phyloP scores from a whole-genome alignment of 2,797 vertebrate genomes.

The Paratrypauchen microcephalus region DNA sequence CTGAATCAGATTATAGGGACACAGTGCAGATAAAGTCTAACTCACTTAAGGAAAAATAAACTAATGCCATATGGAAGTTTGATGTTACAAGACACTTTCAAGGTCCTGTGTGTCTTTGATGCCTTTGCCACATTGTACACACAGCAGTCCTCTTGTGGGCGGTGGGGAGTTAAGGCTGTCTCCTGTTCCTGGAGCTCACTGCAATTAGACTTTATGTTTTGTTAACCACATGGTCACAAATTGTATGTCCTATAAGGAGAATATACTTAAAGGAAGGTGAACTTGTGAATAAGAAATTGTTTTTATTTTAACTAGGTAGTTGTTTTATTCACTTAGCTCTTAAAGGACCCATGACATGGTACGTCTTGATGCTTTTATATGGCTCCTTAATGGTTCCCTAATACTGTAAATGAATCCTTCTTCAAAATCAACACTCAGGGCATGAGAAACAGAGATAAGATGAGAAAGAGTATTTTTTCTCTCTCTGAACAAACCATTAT shows the following conservation, averaged over 20 bases:
- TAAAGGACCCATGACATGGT: too few species aligned
- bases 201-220: slow-evolving; percentile 26
- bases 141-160: slow-evolving; percentile 26
- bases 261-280: not conserved
- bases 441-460: too few species aligned
- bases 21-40: slow-evolving; percentile 48
- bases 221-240: slow-evolving; percentile 22
- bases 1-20: slow-evolving; percentile 49
- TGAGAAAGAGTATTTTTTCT: too few species aligned
- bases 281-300: not conserved
- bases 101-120: slow-evolving; percentile 43
- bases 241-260: not conserved
- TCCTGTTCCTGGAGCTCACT: slow-evolving; percentile 22
- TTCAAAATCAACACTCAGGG: too few species aligned
- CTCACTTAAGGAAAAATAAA: slow-evolving; percentile 49
- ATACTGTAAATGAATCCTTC: too few species aligned
- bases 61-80: slow-evolving; percentile 51
- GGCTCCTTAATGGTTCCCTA: too few species aligned
- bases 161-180: slow-evolving; percentile 11
- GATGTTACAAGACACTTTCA: slow-evolving; percentile 37
- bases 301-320: not conserved
- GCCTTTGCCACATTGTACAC: slow-evolving; percentile 32
- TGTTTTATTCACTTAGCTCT: slow-evolving; percentile 13
- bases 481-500: too few species aligned
- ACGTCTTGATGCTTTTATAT: too few species aligned